These are phyloP conservation scores for Pithys albifrons DNA, from an alignment of 2,113 vertebrate species.

Conservation along the genomic window DNA sequence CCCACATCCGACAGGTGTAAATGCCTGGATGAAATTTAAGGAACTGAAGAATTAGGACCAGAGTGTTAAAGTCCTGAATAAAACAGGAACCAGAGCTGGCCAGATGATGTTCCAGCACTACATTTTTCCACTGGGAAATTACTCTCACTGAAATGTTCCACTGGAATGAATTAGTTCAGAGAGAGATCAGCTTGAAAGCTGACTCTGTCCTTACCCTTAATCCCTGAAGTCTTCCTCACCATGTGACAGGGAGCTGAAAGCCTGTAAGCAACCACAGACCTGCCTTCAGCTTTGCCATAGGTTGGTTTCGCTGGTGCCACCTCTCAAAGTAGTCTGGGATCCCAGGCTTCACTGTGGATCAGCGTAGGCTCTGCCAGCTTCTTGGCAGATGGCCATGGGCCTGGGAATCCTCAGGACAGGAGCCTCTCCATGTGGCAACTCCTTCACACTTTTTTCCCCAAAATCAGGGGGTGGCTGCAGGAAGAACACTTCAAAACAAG, in stretches of 20 bases:
- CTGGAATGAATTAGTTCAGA: neutral
- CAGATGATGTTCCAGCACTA: neutral
- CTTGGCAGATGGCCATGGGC: neutral
- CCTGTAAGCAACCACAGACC: neutral
- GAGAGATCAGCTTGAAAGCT: neutral
- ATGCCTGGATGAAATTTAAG: neutral
- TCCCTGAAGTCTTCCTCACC: neutral
- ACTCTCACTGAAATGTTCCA: neutral
- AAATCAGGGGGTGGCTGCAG: neutral
- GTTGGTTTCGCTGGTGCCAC: neutral
- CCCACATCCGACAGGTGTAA: neutral
- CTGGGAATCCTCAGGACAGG: neutral
- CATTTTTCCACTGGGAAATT: neutral
- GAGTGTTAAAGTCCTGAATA: neutral
- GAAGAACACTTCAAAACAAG: neutral
- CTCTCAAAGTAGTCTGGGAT: neutral
- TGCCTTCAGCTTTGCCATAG: neutral
- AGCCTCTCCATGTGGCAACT: neutral
- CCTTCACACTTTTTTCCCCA: neutral
- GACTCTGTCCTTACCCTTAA: neutral
- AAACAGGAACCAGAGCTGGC: constrained; percentile 11
- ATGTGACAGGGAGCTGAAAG: neutral
- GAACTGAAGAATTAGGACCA: neutral
- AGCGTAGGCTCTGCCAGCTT: neutral
- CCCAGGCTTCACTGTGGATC: neutral